Evolutionary conservation across 1,140 invertebrate genomes (phyloP).

Genomic region (Octopus bimaculoides): DNA sequence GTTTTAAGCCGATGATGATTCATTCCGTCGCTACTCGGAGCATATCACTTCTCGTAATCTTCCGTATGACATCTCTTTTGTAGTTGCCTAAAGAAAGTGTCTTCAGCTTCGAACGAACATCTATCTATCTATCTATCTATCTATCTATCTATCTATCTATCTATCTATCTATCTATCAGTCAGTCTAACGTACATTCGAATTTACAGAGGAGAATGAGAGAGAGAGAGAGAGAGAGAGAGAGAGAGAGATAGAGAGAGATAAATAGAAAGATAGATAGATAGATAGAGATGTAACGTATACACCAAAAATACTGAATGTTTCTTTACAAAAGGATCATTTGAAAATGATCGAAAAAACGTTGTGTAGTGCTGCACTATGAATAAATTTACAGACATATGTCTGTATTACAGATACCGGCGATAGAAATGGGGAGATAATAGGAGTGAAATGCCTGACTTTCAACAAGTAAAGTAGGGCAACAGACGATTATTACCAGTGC

Average conservation of each 20-base stretch:
- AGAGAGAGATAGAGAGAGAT: neutral
- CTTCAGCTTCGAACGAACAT: neutral
- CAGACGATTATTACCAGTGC: too few species aligned
- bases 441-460: neutral
- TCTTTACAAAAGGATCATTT: neutral
- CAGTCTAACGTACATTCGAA: neutral
- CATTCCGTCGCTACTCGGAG: too few species aligned
- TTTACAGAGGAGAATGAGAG: neutral
- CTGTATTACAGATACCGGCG: neutral
- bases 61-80: neutral
- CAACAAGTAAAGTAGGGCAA: neutral
- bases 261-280: neutral
- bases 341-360: neutral
- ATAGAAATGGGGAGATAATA: neutral
- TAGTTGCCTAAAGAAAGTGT: neutral
- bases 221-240: neutral
- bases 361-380: neutral
- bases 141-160: too few species aligned
- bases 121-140: neutral
- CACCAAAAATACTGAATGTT: neutral
- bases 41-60: too few species aligned
- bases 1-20: too few species aligned
- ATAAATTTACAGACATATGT: neutral
- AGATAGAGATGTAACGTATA: neutral
- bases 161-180: neutral